Evolutionary conservation across 2,113 vertebrate species (phyloP).

Genomic region (Motacilla tschutschensis): DNA sequence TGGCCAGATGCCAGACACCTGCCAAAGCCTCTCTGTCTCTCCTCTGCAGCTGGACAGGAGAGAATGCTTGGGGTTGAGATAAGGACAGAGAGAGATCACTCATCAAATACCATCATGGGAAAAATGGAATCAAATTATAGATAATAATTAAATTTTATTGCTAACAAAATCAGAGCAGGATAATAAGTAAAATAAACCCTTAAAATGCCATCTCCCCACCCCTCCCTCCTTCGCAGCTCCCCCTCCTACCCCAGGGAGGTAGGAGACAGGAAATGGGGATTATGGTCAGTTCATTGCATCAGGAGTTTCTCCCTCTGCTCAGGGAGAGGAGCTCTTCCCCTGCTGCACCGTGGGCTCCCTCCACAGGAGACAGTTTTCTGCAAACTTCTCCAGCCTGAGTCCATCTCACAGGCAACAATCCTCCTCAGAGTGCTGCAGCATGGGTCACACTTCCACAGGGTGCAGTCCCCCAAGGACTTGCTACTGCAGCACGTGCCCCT

Average conservation of each 20-base stretch:
- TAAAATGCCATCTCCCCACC: not conserved
- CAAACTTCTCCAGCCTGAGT: not conserved
- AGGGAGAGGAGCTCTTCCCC: not conserved
- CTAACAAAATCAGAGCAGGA: not conserved
- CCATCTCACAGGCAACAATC: rapidly evolving
- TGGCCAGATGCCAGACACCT: not conserved
- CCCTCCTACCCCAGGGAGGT: not conserved
- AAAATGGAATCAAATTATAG: not conserved
- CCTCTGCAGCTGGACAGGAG: not conserved
- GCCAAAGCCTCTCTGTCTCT: not conserved
- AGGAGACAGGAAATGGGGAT: not conserved
- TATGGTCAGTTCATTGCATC: not conserved
- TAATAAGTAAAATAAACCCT: not conserved
- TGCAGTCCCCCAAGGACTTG: not conserved
- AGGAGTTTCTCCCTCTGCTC: rapidly evolving
- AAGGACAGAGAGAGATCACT: not conserved
- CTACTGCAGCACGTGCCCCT: not conserved
- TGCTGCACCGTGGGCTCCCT: rapidly evolving
- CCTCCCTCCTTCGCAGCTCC: not conserved
- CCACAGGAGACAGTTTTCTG: not conserved
- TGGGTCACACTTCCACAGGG: not conserved
- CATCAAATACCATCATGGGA: too few relatives aligned
- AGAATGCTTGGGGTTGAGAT: not conserved
- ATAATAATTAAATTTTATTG: not conserved
- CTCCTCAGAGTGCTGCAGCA: not conserved